Base-by-base conservation (phyloP, 2,797 vertebrate species). In the Tenualosa ilisha region DNA sequence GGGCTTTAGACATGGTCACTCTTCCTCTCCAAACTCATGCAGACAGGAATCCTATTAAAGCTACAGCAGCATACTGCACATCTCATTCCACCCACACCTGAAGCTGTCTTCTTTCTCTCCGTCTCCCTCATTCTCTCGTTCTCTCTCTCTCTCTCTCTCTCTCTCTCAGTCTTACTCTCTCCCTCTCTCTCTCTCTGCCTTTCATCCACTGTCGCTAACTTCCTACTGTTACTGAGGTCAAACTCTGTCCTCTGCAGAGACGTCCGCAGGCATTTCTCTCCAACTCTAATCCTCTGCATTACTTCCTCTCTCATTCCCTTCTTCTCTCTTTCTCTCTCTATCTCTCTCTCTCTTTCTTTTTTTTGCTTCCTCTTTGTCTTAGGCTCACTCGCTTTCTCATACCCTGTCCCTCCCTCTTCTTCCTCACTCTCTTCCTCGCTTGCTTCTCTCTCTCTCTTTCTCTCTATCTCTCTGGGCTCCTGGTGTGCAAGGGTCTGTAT, bases 241-340 rank as follows among this genome's bases (percentile, higher is more conserved):
- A 79, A 79, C 72, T 79, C 72, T 79, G 72, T 79, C 72, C 72
- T 79, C 37, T 79, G 72, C 72, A n/a, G 72, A 46, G 72, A 79
- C 40, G 20, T 79, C 72, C 20, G 72, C 72, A 46, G 72, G 72
- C 72, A 46, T 79, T 79, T 46, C 37, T 79, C 72, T 43, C 72
- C 7, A 79, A 22, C 72, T 46, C 72, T 79, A 79, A 79, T 79
- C 72, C 72, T 17, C 72, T 79, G 72, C 72, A 22, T 43, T 20
- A 43, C 37, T 46, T 79, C 40, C 72, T 8, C 15, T 43, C 72
- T 20, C 72, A 20, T 4, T 79, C 72, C 20, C 72, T 79, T 40
- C 37, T 31, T 15, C 26, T 37, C 9, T 37, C 65, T 68, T 26
- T 68, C 24, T 68, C 24, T 37, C 9, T 37, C 65, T 68, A 12